phyloP scores from a whole-genome alignment of 2,113 vertebrate species.

The Mobula birostris region DNA sequence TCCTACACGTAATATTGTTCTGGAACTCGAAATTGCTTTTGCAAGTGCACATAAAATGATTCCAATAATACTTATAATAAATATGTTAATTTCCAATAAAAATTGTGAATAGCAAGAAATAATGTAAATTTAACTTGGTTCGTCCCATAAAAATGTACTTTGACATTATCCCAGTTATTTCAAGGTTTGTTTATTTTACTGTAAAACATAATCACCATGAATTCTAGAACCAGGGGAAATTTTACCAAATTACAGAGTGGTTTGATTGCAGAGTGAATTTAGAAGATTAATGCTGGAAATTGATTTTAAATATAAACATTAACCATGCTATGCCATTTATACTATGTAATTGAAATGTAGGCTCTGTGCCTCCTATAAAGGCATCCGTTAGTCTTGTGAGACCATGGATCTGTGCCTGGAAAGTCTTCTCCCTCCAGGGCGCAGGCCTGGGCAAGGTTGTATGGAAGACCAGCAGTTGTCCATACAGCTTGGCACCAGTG shows the following conservation, averaged over 20 bases:
- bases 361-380: neutral
- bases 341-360: neutral
- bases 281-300: neutral
- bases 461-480: too few relatives aligned
- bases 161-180: neutral
- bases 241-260: conserved; percentile 13
- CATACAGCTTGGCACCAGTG: too few relatives aligned
- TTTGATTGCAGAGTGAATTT: neutral
- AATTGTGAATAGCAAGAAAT: neutral
- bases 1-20: too few relatives aligned
- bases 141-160: neutral
- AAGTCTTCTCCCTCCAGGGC: too few relatives aligned
- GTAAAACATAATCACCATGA: neutral
- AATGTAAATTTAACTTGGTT: neutral
- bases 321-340: neutral
- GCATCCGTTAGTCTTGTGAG: too few relatives aligned
- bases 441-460: too few relatives aligned
- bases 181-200: conserved; percentile 1
- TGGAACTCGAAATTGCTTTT: neutral
- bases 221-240: conserved; percentile 3
- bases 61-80: neutral
- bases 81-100: neutral
- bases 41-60: too few relatives aligned
- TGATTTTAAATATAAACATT: conserved; percentile 16
- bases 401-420: too few relatives aligned